These are phyloP conservation scores for Vireo griseus DNA, from an alignment of 2,797 vertebrate species.

Conservation along the genomic window DNA sequence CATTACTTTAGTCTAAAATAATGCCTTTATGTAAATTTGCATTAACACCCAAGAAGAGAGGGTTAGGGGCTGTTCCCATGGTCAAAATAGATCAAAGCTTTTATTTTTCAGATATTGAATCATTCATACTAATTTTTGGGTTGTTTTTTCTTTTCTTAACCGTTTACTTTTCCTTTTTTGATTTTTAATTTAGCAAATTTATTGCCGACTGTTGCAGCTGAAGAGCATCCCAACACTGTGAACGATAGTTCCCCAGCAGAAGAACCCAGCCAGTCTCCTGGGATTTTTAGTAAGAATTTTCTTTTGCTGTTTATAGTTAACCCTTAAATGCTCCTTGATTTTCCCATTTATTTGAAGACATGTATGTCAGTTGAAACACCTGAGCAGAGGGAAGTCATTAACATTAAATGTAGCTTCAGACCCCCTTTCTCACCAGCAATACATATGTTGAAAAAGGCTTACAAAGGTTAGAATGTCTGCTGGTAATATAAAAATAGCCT, in stretches of 20 bases:
- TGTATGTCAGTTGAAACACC: background rate
- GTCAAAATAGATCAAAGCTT: background rate
- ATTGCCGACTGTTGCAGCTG: background rate
- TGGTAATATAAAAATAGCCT: background rate
- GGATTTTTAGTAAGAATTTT: constrained; percentile 1
- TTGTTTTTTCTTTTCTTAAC: background rate
- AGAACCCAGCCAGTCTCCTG: background rate
- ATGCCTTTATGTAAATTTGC: background rate
- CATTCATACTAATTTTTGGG: background rate
- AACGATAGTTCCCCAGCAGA: background rate
- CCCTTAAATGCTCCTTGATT: background rate
- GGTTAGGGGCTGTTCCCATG: background rate
- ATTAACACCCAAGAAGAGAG: background rate
- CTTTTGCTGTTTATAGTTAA: background rate
- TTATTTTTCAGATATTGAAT: background rate
- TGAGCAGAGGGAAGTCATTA: background rate
- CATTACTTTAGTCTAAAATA: background rate
- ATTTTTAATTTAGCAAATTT: background rate
- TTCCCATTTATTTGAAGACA: background rate
- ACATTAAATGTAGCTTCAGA: background rate
- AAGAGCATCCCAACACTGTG: background rate
- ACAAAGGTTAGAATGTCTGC: background rate
- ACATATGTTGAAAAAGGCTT: background rate
- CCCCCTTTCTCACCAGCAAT: background rate
- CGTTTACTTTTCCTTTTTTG: background rate